Percentiles rank a stretch among this genome's conserved stretches.
phyloP scores from a whole-genome alignment of 2,797 vertebrate genomes.

The Liasis olivaceus region DNA sequence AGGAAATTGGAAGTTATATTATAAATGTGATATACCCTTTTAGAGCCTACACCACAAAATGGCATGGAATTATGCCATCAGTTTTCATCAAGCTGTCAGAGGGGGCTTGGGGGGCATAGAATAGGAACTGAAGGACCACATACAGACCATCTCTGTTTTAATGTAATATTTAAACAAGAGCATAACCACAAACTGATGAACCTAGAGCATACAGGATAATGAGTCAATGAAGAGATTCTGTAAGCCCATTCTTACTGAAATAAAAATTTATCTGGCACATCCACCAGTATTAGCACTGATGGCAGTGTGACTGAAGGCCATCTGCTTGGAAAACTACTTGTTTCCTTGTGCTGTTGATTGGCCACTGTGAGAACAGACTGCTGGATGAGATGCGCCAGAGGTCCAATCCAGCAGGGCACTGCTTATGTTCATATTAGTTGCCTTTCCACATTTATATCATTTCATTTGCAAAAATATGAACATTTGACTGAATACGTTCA shows the following conservation, averaged over 20 bases:
- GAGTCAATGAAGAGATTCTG: conserved; percentile 23
- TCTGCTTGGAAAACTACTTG: not conserved
- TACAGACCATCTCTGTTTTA: too few relatives aligned
- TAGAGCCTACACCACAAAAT: not conserved
- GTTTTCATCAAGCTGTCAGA: not conserved
- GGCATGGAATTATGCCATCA: not conserved
- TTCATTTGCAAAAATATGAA: not conserved
- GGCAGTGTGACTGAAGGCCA: not conserved
- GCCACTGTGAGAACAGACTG: not conserved
- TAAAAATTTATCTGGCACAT: not conserved
- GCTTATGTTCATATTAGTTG: not conserved
- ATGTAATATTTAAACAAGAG: too few relatives aligned
- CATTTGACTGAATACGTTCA: conserved; percentile 1
- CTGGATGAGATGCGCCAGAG: not conserved
- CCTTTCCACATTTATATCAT: not conserved
- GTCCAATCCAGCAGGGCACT: not conserved
- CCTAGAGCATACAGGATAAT: not conserved
- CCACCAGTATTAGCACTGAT: not conserved
- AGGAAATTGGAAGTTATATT: not conserved
- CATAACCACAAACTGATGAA: conserved; percentile 1
- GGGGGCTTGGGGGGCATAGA: not conserved
- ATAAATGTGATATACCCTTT: not conserved
- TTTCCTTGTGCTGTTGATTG: not conserved
- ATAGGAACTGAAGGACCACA: not conserved
- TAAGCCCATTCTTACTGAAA: conserved; percentile 31